phyloP scores from a whole-genome alignment of 2,113 vertebrate genomes.

The Sisor rabdophorus region DNA sequence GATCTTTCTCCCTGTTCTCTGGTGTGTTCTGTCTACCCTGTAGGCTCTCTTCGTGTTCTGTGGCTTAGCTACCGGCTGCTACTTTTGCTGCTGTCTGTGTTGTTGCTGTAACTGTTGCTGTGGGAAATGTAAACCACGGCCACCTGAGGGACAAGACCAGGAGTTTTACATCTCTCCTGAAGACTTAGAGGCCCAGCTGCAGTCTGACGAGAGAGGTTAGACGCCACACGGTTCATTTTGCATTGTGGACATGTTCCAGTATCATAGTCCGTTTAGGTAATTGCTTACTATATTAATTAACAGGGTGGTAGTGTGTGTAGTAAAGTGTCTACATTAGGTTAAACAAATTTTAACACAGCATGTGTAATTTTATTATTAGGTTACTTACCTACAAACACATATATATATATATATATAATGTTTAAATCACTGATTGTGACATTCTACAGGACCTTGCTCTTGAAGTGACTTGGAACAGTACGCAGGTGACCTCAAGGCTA shows the following conservation, averaged over 20 bases:
- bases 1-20: neutral
- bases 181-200: conserved; percentile 96
- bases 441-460: neutral
- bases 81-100: conserved; percentile 98
- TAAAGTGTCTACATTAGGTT: neutral
- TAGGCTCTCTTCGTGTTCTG: conserved; percentile 94
- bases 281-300: neutral
- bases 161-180: conserved; percentile 95
- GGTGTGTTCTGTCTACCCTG: conserved; percentile 1
- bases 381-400: neutral
- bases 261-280: neutral
- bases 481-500: neutral
- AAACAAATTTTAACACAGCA: conserved; percentile 2
- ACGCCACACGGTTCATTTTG: neutral
- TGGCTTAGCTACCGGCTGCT: conserved; percentile 92
- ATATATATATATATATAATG: too few species aligned
- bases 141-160: conserved; percentile 83
- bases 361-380: neutral
- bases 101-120: conserved; percentile 99
- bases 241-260: neutral
- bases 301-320: neutral
- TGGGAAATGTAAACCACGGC: conserved; percentile 93
- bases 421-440: neutral
- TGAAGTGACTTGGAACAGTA: neutral
- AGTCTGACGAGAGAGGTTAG: conserved; percentile 94